Percentiles rank a stretch among this genome's conserved stretches.
Evolutionary conservation across 2,113 vertebrate species (phyloP).

Genomic region (Myotis yumanensis): DNA sequence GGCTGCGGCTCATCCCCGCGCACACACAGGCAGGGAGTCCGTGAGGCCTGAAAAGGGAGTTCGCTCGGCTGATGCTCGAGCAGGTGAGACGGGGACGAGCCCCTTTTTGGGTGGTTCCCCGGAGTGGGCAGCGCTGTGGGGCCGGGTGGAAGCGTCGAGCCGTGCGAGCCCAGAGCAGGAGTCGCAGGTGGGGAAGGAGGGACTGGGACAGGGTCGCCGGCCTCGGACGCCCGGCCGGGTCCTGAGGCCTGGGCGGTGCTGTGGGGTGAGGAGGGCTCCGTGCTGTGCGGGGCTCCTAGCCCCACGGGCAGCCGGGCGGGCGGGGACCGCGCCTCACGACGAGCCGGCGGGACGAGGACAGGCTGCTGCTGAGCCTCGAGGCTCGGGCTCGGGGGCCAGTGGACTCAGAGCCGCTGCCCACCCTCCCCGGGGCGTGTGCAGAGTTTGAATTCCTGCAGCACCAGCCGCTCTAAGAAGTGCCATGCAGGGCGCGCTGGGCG

Average conservation of each 20-base stretch:
- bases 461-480: slow-evolving; percentile 84
- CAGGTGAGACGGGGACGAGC: not conserved
- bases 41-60: not conserved
- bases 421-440: slow-evolving; percentile 80
- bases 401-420: slow-evolving; percentile 66
- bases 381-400: slow-evolving; percentile 70
- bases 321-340: slow-evolving; percentile 77
- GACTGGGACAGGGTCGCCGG: no score
- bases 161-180: no score
- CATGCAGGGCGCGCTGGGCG: slow-evolving; percentile 86
- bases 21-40: not conserved
- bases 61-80: not conserved
- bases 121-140: not conserved
- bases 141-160: no score
- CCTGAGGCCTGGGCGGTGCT: not conserved
- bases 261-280: slow-evolving; percentile 22
- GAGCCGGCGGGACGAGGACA: slow-evolving; percentile 81
- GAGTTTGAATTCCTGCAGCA: slow-evolving; percentile 85
- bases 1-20: not conserved
- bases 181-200: no score
- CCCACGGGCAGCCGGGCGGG: slow-evolving; percentile 66
- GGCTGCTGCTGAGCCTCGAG: slow-evolving; percentile 79
- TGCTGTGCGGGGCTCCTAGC: slow-evolving; percentile 36
- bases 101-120: not conserved
- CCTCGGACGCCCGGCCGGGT: not conserved